These are phyloP conservation scores for Callorhinus ursinus DNA, from an alignment of 2,113 vertebrate genomes.

Conservation along the genomic window DNA sequence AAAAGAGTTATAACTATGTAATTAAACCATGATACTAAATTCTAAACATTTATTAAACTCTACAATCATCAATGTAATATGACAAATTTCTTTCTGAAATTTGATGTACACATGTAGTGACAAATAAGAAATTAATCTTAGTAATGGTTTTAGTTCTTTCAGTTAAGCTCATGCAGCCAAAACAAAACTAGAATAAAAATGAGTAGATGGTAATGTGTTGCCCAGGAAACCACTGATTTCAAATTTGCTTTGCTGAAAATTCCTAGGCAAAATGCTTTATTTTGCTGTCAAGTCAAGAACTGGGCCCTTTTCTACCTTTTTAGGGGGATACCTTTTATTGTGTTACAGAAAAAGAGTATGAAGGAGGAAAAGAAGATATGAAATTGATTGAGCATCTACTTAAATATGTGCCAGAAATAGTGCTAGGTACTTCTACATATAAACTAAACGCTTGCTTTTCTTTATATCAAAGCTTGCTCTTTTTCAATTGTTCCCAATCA, in stretches of 20 bases:
- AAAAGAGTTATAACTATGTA: background rate
- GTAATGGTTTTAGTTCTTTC: background rate
- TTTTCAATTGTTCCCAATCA: background rate
- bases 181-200: background rate
- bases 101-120: background rate
- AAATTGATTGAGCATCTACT: background rate
- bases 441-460: background rate
- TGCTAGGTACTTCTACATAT: background rate
- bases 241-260: background rate
- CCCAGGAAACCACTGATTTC: background rate
- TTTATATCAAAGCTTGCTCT: background rate
- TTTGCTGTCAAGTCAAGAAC: background rate
- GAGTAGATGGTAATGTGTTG: background rate
- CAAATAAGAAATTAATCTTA: background rate
- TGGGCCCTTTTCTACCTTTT: background rate
- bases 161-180: background rate
- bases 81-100: constrained; percentile 27
- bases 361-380: background rate
- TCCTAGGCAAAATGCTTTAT: background rate
- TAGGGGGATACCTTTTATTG: background rate
- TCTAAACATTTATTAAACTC: background rate
- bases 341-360: background rate
- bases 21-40: background rate
- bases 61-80: background rate
- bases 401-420: background rate